Base-by-base conservation (phyloP, 2,113 vertebrate genomes). In the Struthio camelus region DNA sequence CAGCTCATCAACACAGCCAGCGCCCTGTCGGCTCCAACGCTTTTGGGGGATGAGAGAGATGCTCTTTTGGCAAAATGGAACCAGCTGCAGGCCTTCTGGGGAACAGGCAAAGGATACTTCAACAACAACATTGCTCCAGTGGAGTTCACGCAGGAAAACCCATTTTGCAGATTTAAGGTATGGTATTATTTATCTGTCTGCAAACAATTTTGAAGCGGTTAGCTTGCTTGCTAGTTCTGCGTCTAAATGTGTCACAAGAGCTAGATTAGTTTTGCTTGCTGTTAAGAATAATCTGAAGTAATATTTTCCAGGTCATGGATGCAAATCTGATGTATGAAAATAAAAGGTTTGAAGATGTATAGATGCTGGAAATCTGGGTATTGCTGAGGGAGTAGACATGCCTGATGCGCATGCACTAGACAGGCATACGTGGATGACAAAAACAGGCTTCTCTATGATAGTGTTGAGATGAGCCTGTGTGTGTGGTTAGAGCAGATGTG, bases 161-260 rank as follows among this genome's bases (percentile, higher is more conserved):
- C 99, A 20, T 99, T 99, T 96, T 99, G 99, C 98, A 98, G 99
- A 84, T 99, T 99, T 97, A 99, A 99, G 99, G 99, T 99, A 98
- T 6, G 86, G 30, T 59, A 0, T 32, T 48, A 19, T n/a, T 51
- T 44, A 40, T 0, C 36, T 66, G 30, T 65, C 70, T 32, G 1
- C 27, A 24, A 11, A 23, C 13, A 53, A 48, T 18, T 42, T 40
- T 30, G 22, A 5, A 73, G 62, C 54, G 28, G 22, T 51, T 25
- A 4, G 12, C 62, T 44, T n/a, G 11, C 22, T 54, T 28, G 48
- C 71, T 53, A 23, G 28, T 53, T 53, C n/a, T 34, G 46, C 24
- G 28, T 7, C 19, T 6, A 11, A 50, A 11, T 53, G 2, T 61
- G 72, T 71, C 13, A 0, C 4, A 24, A 36, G 42, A 24, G 24